Conservation (phyloP, 2,888 invertebrate species). For the Octodonta nipae region DNA sequence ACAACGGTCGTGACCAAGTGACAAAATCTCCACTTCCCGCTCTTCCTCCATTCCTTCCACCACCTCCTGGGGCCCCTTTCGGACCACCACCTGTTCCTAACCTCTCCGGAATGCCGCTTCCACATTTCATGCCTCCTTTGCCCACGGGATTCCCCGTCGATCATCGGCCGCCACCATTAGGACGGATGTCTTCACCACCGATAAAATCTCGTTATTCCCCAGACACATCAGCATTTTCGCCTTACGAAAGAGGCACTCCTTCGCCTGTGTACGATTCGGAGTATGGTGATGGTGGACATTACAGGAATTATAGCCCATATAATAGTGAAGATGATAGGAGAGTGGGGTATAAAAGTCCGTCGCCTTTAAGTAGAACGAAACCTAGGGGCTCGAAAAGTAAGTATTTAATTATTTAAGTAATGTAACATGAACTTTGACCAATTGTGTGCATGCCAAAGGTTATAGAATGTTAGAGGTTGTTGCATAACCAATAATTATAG, state of each 20-base stretch:
- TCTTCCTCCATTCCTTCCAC: conserved; percentile 47
- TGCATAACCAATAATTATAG: too few relatives aligned
- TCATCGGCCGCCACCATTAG: conserved; percentile 42
- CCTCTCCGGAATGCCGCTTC: conserved; percentile 27
- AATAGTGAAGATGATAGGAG: conserved; percentile 23
- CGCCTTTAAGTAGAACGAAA: too few relatives aligned
- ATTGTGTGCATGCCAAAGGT: too few relatives aligned
- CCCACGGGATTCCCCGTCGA: conserved; percentile 37
- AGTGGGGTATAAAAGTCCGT: conserved; percentile 29
- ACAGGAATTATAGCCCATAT: conserved; percentile 35
- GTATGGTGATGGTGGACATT: conserved; percentile 51
- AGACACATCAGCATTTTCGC: conserved; percentile 31
- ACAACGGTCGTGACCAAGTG: conserved; percentile 27
- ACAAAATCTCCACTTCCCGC: conserved; percentile 39
- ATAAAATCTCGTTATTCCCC: conserved; percentile 39
- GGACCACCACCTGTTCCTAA: conserved; percentile 47
- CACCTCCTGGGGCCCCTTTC: conserved; percentile 53
- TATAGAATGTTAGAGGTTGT: too few relatives aligned
- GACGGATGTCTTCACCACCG: conserved; percentile 44
- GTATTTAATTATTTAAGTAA: too few relatives aligned
- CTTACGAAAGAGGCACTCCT: conserved; percentile 49
- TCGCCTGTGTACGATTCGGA: conserved; percentile 47
- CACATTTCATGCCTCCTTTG: conserved; percentile 38
- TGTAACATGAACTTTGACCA: too few relatives aligned
- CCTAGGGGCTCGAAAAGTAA: too few relatives aligned